These are phyloP conservation scores for Drosophila tsacasi DNA, from an alignment of 1,140 invertebrate genomes.

Conservation along the genomic window DNA sequence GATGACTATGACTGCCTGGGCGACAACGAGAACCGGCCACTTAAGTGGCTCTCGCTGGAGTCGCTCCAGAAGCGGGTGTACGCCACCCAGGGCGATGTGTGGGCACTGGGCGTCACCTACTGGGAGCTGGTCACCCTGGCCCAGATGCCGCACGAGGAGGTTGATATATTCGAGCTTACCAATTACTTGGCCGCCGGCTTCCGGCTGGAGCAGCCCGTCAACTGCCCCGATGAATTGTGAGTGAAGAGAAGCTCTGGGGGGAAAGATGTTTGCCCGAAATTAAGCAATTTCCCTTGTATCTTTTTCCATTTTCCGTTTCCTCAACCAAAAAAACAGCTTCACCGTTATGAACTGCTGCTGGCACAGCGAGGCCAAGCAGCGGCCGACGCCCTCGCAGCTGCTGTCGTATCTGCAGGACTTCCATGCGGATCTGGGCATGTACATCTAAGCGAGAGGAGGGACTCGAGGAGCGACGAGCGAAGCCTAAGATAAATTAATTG, in stretches of 20 bases:
- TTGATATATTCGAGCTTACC: conserved; percentile 96
- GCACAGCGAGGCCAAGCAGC: conserved; percentile 91
- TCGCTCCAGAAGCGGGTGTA: conserved; percentile 90
- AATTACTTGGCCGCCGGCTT: conserved; percentile 95
- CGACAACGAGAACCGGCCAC: conserved; percentile 96
- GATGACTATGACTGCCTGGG: conserved; percentile 97
- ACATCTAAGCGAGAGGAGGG: conserved; percentile 86
- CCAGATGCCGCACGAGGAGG: conserved; percentile 88
- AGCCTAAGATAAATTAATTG: conserved; percentile 70
- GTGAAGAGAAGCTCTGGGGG: conserved; percentile 78
- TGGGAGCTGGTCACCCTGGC: conserved; percentile 97
- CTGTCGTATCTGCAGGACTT: conserved; percentile 95
- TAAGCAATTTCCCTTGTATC: not conserved
- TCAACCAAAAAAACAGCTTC: conserved; percentile 87
- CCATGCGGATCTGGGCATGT: conserved; percentile 92
- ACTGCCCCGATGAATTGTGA: conserved; percentile 98
- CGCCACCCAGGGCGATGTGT: conserved; percentile 85
- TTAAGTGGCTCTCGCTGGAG: conserved; percentile 98
- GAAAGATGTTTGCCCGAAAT: not conserved
- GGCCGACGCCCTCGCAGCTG: conserved; percentile 94
- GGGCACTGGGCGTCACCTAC: conserved; percentile 96
- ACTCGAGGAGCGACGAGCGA: conserved; percentile 2
- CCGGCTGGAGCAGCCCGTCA: conserved; percentile 94
- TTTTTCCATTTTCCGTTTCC: too few species aligned
- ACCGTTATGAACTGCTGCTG: conserved; percentile 97